These are phyloP conservation scores for Euspilapteryx auroguttella DNA, from an alignment of 2,888 invertebrate species.

Conservation along the genomic window DNA sequence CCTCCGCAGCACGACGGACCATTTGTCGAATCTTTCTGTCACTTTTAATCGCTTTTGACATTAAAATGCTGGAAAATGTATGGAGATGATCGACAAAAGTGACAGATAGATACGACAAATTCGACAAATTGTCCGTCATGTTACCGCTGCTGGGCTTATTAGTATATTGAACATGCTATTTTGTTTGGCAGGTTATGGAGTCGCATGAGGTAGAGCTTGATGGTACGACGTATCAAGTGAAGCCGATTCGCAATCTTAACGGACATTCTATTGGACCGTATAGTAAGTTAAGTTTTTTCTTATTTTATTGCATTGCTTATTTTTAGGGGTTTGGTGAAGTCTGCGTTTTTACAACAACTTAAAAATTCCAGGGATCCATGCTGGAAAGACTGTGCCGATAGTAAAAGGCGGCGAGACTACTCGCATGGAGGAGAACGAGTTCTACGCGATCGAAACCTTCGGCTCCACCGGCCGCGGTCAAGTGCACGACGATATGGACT, in stretches of 20 bases:
- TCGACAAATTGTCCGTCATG: too few relatives aligned
- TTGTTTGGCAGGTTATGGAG: conserved; percentile 82
- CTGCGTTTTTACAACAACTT: too few relatives aligned
- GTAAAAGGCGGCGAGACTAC: conserved; percentile 98
- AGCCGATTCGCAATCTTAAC: conserved; percentile 96
- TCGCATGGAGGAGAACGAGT: conserved; percentile 98
- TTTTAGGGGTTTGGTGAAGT: too few relatives aligned
- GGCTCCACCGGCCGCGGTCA: conserved; percentile 94
- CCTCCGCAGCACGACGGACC: too few relatives aligned
- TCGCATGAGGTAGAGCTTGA: conserved; percentile 97
- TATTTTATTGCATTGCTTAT: not conserved
- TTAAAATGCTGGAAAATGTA: too few relatives aligned
- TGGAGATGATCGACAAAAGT: too few relatives aligned
- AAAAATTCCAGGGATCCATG: conserved; percentile 86
- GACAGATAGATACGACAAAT: too few relatives aligned
- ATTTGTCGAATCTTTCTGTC: too few relatives aligned
- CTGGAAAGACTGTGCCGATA: conserved; percentile 99
- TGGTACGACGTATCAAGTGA: conserved; percentile 94
- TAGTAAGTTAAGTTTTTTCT: conserved; percentile 62
- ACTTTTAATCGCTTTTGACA: too few relatives aligned
- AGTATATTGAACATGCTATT: too few relatives aligned
- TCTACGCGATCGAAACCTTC: conserved; percentile 99
- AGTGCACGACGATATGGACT: conserved; percentile 99
- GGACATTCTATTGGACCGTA: conserved; percentile 99
- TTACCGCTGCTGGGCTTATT: too few relatives aligned